Base-by-base conservation (phyloP, 2,113 vertebrate genomes). In the Megaceryle maxima region DNA sequence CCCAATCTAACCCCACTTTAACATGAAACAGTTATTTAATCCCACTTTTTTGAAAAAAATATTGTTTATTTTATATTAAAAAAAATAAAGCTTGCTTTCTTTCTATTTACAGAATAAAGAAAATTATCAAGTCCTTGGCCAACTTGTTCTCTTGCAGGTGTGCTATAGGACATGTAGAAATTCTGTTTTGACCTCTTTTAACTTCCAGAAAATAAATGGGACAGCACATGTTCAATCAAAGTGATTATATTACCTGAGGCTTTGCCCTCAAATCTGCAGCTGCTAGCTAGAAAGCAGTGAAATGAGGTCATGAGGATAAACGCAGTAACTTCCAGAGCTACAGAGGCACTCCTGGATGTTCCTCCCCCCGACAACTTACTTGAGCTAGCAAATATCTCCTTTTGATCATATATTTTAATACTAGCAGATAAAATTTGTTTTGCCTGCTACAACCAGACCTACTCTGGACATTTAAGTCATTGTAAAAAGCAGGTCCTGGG, bases 191-290 rank as follows among this genome's bases (percentile, higher is more conserved):
- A 95, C 86, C 88, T 95, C 74, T 92, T 94, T 87, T 72, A 92
- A 94, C 41, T 88, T 88, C 51, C 86, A 92, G 73, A 92, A 96
- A 93, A 95, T 75, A 95, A 94, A 90, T 86, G 88, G 94, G 73
- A 88, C 76, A 94, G 91, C 83, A 95, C 76, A 91, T 94, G 91
- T 88, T 94, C 92, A 94, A 83, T 92, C 64, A 91, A 95, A 95
- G 51, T 88, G 55, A 91, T 91, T 94, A 43, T 46, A 92, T 95
- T 95, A 96, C 93, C 96, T 92, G 88, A 94, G 90, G 93, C 93
- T 92, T 94, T 44, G n/a, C 57, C 44, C 39, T 92, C 73, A 95
- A 96, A 92, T 95, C n/a, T 88, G 93, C 88, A 94, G 78, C 92
- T 88, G 94, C 85, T 94, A 92, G 68, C 83, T 93, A 86, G 75